Base-by-base conservation (phyloP, 2,888 invertebrate genomes). In the Elysia crispata region DNA sequence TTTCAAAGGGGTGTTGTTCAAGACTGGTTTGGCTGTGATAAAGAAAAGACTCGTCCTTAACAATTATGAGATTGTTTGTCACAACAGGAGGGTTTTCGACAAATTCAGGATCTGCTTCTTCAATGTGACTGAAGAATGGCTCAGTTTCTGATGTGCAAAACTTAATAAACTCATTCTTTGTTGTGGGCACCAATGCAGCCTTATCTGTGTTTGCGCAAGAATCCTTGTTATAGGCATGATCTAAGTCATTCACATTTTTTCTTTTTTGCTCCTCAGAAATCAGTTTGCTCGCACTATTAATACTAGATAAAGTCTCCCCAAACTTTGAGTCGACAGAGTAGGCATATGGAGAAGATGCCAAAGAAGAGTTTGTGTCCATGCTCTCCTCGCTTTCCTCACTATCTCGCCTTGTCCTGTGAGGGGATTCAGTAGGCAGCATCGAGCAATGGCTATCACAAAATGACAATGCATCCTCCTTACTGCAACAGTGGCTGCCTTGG, bases 41-140 rank as follows among this genome's bases (percentile, higher is more conserved):
- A 20, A 60, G 60, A 18, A 60, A 60, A 23, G 60, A 60, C 60
- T 60, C 60, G 60, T 60, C 60, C 41, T 41, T 41, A 8, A 60
- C 60, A 23, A 60, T 18, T 20, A 23, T 60, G 23, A 60, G 20
- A 15, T 60, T 60, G 60, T 60, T 60, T 60, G 60, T 60, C 6
- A 60, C 23, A 41, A 41, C 41, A 41, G 41, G 41, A 41, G 41
- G 41, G 41, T 41, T 41, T 41, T 41, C 11, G 11, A 11, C 41
- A 11, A 41, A 41, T 6, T 41, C 41, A 11, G 41, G 3, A 11
- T 41, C 41, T 6, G 41, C 11, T 41, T 11, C 41, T 41, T 41
- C 11, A 11, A 41, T 11, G 11, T 41, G 41, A 41, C 41, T 41
- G 11, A 41, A 41, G 41, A 41, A 41, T 41, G 41, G 41, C 11